phyloP scores from a whole-genome alignment of 2,797 vertebrate genomes.

The Labeo calbasu region DNA sequence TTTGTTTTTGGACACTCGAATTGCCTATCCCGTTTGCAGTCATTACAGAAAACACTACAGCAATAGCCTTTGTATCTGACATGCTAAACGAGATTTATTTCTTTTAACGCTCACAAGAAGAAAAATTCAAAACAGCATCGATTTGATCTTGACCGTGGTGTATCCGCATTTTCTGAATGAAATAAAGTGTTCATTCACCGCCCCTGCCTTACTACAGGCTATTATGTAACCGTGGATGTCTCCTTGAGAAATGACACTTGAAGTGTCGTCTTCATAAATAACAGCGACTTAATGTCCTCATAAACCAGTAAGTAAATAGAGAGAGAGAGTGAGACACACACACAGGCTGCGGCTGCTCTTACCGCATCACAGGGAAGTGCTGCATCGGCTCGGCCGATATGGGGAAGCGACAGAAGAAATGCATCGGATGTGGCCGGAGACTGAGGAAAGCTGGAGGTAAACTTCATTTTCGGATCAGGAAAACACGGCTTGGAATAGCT shows the following conservation, averaged over 20 bases:
- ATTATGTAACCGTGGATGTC: slow-evolving; percentile 75
- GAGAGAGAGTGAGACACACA: background rate
- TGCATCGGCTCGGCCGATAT: slow-evolving; percentile 73
- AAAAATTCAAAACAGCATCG: background rate
- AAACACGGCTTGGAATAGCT: slow-evolving; percentile 49
- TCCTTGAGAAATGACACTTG: slow-evolving; percentile 6
- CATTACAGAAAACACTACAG: background rate
- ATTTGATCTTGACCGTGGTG: background rate
- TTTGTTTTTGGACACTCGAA: background rate
- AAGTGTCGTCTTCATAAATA: slow-evolving; percentile 10
- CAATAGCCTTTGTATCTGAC: background rate
- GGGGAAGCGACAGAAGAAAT: slow-evolving; percentile 65
- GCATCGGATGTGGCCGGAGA: slow-evolving; percentile 77
- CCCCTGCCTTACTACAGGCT: slow-evolving; percentile 69
- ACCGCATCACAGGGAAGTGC: slow-evolving; percentile 81
- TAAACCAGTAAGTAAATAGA: background rate
- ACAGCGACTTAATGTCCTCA: background rate
- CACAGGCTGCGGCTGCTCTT: slow-evolving; percentile 58
- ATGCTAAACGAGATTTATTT: background rate
- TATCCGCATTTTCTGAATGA: background rate
- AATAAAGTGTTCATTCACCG: slow-evolving; percentile 66
- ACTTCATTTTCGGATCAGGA: slow-evolving; percentile 75
- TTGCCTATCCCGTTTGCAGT: background rate
- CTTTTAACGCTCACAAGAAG: background rate
- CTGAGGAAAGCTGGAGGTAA: slow-evolving; percentile 68